Conservation (phyloP, 1,140 invertebrate species). For the Drosophila pallidifrons region DNA sequence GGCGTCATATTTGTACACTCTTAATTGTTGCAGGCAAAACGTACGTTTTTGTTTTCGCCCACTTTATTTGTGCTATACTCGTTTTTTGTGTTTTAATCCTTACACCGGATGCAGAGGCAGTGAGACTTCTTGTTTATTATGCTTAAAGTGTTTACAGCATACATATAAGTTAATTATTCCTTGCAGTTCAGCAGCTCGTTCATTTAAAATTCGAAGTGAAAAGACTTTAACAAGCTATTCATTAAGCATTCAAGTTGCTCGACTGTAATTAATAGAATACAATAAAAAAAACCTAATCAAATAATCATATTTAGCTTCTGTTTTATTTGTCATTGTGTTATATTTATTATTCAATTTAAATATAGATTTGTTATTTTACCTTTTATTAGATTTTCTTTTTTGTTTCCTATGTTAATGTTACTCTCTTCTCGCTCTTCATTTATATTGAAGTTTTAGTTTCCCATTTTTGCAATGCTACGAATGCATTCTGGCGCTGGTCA, state of each 20-base stretch:
- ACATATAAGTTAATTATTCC: neutral
- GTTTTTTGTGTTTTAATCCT: constrained; percentile 1
- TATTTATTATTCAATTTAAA: neutral
- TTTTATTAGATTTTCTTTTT: neutral
- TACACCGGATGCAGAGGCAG: neutral
- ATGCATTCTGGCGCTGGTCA: constrained; percentile 58
- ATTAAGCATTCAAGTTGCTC: too few species aligned
- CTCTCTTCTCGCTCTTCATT: neutral
- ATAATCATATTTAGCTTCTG: neutral
- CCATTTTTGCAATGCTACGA: constrained; percentile 48
- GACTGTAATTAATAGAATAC: too few species aligned
- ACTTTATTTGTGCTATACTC: neutral
- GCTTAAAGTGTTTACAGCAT: neutral
- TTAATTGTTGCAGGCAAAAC: constrained; percentile 25
- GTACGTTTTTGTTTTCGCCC: neutral
- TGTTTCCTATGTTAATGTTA: neutral
- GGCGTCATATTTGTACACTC: neutral
- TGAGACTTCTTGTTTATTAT: constrained; percentile 3
- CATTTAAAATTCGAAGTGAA: neutral
- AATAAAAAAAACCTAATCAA: neutral
- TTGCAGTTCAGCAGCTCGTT: neutral
- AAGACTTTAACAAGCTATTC: neutral
- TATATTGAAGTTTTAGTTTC: too few species aligned
- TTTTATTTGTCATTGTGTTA: neutral
- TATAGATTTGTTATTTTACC: neutral